phyloP scores from a whole-genome alignment of 1,140 invertebrate species.

The Diorhabda sublineata region DNA sequence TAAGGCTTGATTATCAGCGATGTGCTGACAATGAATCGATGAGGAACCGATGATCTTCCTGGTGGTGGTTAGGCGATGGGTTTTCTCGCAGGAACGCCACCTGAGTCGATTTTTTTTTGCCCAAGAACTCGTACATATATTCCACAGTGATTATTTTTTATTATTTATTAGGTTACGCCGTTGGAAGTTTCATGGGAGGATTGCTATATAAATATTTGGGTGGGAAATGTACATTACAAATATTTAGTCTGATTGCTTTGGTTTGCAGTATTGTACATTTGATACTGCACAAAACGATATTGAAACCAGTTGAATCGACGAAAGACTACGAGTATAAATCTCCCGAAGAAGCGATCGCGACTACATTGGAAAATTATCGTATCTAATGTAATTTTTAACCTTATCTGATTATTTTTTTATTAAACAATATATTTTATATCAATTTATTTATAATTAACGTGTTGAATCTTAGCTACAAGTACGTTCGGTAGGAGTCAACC shows the following conservation, averaged over 20 bases:
- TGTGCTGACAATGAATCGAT: too few relatives aligned
- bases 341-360: slow-evolving; percentile 44
- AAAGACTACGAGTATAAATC: slow-evolving; percentile 42
- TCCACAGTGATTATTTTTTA: not conserved
- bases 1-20: too few relatives aligned
- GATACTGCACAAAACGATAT: slow-evolving; percentile 47
- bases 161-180: slow-evolving; percentile 52
- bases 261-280: slow-evolving; percentile 53
- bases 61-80: too few relatives aligned
- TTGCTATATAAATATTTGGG: slow-evolving; percentile 56
- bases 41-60: too few relatives aligned
- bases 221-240: slow-evolving; percentile 52
- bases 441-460: too few relatives aligned
- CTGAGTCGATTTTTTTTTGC: too few relatives aligned
- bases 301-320: slow-evolving; percentile 38
- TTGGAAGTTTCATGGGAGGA: slow-evolving; percentile 60
- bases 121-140: not conserved
- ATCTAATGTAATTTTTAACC: not conserved
- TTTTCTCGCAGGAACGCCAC: too few relatives aligned
- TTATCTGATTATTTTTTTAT: too few relatives aligned
- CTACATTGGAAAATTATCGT: not conserved
- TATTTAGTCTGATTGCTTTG: slow-evolving; percentile 52
- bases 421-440: too few relatives aligned
- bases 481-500: too few relatives aligned
- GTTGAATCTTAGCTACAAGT: too few relatives aligned